Base-by-base conservation (phyloP, 64 coral and sea anemone genomes). In the Pocillopora damicornis region DNA sequence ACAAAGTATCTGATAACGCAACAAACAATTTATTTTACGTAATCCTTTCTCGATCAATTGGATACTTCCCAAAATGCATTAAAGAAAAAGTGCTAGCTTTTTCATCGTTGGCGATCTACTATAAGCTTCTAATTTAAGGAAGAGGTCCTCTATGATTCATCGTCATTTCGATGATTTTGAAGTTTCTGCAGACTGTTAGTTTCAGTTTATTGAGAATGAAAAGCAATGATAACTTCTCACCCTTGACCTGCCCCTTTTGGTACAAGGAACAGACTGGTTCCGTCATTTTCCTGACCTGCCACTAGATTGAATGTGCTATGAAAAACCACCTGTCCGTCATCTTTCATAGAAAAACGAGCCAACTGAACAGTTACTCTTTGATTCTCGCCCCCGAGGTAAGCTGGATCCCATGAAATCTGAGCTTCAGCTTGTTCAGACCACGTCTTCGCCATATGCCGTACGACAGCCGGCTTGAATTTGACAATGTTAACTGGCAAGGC, bases 231-330 rank as follows among this genome's bases (percentile, higher is more conserved):
- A 20, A 56, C 22, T 2, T 17, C 76, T 73, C 5, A 81, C 88
- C 88, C 88, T 59, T 89, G 60, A 18, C 77, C 88, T 60, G 80
- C 34, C 7, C 77, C 63, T 37, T 76, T 15, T 60, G 64, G 88
- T 13, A 89, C 88, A 72, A 57, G 20, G 35, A 89, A 81, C 11
- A 18, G 25, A 74, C 60, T 20, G 22, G 51, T 13, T 18, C 88
- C 88, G 68, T 60, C 58, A 30, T 89, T 89, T 11, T 20, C 9
- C 15, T 38, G 76, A 16, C 57, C 75, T 51, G 61, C 20, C 17
- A 66, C 37, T 73, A 80, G 74, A 35, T 37, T 89, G 45, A 57
- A 89, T 56, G 60, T 63, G 64, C 88, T 89, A n/a, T 89, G 76
- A 18, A 89, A 74, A 8, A 59, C 36, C 36, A 89, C 77, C n/a